Percentiles rank a stretch among this genome's conserved stretches.
Conservation (phyloP, 2,113 vertebrate genomes). For the Paralichthys olivaceus region DNA sequence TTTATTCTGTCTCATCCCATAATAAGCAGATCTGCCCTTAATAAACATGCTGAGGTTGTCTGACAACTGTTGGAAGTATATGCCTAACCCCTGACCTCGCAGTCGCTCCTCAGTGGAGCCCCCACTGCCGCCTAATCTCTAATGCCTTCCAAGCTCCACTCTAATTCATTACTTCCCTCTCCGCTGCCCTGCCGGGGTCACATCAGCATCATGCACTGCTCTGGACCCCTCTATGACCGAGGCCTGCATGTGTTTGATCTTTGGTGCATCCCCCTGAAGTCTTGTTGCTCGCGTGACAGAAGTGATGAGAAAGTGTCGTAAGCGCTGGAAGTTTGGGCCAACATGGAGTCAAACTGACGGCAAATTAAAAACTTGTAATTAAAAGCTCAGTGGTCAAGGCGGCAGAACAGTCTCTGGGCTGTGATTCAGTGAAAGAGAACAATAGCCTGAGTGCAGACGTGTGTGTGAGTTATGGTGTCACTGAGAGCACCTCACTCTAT, state of each 20-base stretch:
- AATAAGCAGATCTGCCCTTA: conserved; percentile 36
- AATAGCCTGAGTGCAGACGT: conserved; percentile 53
- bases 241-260: conserved; percentile 67
- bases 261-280: conserved; percentile 40
- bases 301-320: conserved; percentile 1
- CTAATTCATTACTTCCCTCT: conserved; percentile 81
- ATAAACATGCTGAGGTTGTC: conserved; percentile 63
- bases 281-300: conserved; percentile 41
- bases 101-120: conserved; percentile 68
- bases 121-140: conserved; percentile 79
- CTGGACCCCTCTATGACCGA: conserved; percentile 58
- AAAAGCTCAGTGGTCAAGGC: conserved; percentile 6
- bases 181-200: conserved; percentile 71
- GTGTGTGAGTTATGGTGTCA: conserved; percentile 71
- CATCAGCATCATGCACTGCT: conserved; percentile 53
- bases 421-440: conserved; percentile 23
- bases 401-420: neutral
- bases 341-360: neutral
- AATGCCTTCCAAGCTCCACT: conserved; percentile 78
- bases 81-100: conserved; percentile 73
- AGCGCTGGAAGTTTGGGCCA: neutral
- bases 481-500: conserved; percentile 65
- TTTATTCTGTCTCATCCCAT: conserved; percentile 8
- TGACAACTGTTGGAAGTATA: conserved; percentile 78
- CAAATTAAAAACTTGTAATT: neutral